These are phyloP conservation scores for Corythoichthys haematopterus DNA, from an alignment of 2,113 vertebrate species.

Conservation along the genomic window DNA sequence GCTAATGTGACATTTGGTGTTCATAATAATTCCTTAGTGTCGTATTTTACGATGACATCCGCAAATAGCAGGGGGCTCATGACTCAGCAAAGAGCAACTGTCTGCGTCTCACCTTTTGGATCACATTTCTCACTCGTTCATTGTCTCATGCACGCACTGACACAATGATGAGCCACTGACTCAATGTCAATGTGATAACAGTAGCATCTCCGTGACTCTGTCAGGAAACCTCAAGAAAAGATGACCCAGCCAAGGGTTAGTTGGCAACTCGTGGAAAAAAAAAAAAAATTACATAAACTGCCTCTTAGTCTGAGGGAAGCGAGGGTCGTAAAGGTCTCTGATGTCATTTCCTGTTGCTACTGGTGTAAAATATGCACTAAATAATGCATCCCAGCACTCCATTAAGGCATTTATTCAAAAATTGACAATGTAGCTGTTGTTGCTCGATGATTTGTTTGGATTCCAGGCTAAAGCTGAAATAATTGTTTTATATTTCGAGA, in stretches of 20 bases:
- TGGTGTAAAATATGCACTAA: neutral
- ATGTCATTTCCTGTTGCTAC: neutral
- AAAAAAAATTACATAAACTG: neutral
- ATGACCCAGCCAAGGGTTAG: neutral
- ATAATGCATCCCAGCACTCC: neutral
- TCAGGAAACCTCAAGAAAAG: neutral
- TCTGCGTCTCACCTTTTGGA: neutral
- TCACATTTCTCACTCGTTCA: neutral
- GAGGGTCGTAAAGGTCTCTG: neutral
- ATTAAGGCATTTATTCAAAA: neutral
- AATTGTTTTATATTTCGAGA: neutral
- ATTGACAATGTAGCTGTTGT: neutral
- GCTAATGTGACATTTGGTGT: neutral
- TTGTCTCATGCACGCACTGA: neutral
- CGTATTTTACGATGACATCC: neutral
- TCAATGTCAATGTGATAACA: neutral
- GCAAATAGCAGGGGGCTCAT: neutral
- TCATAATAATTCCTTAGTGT: neutral
- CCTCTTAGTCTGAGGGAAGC: neutral
- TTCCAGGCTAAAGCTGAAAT: neutral
- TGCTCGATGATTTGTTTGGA: neutral
- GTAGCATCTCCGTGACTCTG: neutral
- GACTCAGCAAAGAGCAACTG: neutral
- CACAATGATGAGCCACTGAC: neutral
- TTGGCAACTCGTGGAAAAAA: neutral